Base-by-base conservation (phyloP, 2,888 invertebrate genomes). In the Muschampia plurimacula region DNA sequence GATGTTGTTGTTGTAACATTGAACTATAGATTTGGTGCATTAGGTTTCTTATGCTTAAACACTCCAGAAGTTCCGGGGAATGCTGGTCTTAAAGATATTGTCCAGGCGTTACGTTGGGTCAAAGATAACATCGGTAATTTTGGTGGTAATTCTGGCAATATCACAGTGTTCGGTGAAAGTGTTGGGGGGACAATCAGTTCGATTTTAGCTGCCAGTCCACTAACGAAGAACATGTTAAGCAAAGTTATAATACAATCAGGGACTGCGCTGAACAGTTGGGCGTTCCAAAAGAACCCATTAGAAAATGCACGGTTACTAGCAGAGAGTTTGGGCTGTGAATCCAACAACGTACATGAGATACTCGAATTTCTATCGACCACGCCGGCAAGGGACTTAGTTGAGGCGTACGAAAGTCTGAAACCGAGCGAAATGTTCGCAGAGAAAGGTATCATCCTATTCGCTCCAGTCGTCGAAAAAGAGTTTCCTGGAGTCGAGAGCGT, bases 1-100 rank as follows among this genome's bases (percentile, higher is more conserved):
- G 95, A 96, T 69, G 92, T 96, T 0, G 88, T 96, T 0, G 83
- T 96, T 2, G 95, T 96, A 0, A 95, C 95, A 0, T 77, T 95
- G 0, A 96, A 96, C 82, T 96, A 94, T 79, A 93, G 96, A 80
- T 90, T 90, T 39, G 94, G 94, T 0, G 83, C 85, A 0, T 76
- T 94, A n/a, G 94, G 94, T 49, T 94, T 94, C 82, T 80, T 94
- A 2, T 81, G 91, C 55, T 75, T 94, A 0, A 88, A 93, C 79
- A 93, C 91, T 0, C 91, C 93, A 2, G 94, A 93, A 64, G 87
- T 93, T 0, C 93, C 94, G 0, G 94, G 94, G 4, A 94, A 94
- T 28, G 93, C 93, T 32, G 94, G 94, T 0, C 57, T 93, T 0
- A 93, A 92, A 79, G 94, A 94, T 68, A 83, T 91, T n/a, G 84